These are phyloP conservation scores for Pungitius pungitius DNA, from an alignment of 2,113 vertebrate species.

Conservation along the genomic window DNA sequence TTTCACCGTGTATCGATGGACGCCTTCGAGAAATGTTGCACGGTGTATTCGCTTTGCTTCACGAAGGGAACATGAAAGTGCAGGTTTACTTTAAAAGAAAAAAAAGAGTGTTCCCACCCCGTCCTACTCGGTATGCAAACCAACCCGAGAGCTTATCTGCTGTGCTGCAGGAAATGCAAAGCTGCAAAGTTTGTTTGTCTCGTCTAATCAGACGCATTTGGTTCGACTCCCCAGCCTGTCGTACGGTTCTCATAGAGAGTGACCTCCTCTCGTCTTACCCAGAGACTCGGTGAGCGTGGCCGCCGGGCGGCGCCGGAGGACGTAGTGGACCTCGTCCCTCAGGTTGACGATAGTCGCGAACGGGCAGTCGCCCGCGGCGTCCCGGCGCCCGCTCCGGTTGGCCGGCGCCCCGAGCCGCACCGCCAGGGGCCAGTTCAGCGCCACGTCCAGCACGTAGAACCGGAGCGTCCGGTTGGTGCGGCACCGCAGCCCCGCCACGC, in stretches of 20 bases:
- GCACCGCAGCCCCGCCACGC: conserved; percentile 86
- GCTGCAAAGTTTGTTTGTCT: no score
- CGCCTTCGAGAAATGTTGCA: neutral
- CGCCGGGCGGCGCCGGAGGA: conserved; percentile 84
- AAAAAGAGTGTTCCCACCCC: no score
- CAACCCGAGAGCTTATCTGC: no score
- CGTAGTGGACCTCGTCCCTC: conserved; percentile 92
- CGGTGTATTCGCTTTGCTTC: no score
- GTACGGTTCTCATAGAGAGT: no score
- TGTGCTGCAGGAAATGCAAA: no score
- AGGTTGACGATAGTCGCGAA: conserved; percentile 93
- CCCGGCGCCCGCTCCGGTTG: conserved; percentile 45
- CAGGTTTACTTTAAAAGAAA: no score
- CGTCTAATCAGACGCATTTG: no score
- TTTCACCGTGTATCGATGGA: neutral
- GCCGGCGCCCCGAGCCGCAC: conserved; percentile 87
- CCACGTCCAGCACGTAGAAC: conserved; percentile 92
- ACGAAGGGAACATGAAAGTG: no score
- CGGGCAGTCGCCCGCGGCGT: conserved; percentile 71
- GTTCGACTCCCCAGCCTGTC: no score
- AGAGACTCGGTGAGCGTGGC: conserved; percentile 81
- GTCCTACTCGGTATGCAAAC: no score
- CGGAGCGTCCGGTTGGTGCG: conserved; percentile 95
- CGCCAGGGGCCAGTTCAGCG: conserved; percentile 92
- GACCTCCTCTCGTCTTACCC: conserved; percentile 82